A percentile compares a stretch with the other conserved stretches of the same genome.
phyloP scores from a whole-genome alignment of 1,140 invertebrate species.

The Plodia interpunctella region DNA sequence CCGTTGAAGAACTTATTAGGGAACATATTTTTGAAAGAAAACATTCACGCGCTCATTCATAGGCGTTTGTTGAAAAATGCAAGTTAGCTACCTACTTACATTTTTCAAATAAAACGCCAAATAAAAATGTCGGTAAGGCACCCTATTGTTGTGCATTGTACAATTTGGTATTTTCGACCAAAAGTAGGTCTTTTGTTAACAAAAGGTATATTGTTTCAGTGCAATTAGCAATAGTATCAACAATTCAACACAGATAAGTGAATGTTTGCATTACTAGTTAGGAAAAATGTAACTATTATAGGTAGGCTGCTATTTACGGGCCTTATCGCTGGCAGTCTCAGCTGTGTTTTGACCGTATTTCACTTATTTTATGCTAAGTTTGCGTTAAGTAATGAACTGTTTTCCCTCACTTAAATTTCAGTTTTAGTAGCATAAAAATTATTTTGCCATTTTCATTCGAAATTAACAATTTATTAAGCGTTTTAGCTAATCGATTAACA shows the following conservation, averaged over 20 bases:
- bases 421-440: too few species aligned
- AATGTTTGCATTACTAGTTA: conserved; percentile 49
- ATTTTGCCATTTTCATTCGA: too few species aligned
- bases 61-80: conserved; percentile 10
- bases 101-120: too few species aligned
- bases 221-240: conserved; percentile 63
- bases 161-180: conserved; percentile 61
- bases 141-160: conserved; percentile 54
- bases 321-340: neutral
- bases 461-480: too few species aligned
- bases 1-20: too few species aligned
- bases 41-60: neutral
- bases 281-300: conserved; percentile 21
- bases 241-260: conserved; percentile 65
- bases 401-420: neutral
- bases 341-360: conserved; percentile 1
- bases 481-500: too few species aligned
- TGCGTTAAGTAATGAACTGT: neutral
- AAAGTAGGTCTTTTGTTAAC: conserved; percentile 62
- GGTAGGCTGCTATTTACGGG: neutral
- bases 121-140: conserved; percentile 13
- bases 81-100: too few species aligned
- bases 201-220: conserved; percentile 63
- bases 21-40: too few species aligned
- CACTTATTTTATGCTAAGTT: conserved; percentile 2